phyloP scores from a whole-genome alignment of 2,888 invertebrate genomes.

The Drosophila tanythrix region DNA sequence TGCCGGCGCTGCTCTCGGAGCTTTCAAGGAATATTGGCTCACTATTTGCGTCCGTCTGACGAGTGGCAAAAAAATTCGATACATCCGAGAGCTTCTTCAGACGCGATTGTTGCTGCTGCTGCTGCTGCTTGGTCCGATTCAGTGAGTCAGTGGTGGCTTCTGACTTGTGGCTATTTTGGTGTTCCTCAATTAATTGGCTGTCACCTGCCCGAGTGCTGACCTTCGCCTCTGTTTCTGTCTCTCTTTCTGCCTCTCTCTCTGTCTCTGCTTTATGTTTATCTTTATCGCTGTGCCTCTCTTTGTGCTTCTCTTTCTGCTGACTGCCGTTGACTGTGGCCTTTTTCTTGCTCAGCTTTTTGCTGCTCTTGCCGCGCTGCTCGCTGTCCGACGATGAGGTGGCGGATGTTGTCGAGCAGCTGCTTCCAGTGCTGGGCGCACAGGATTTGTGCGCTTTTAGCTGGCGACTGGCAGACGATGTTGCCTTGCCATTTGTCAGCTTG shows the following conservation, averaged over 20 bases:
- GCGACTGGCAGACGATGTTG: conserved; percentile 76
- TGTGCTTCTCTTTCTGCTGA: conserved; percentile 38
- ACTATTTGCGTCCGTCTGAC: conserved; percentile 86
- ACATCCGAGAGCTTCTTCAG: conserved; percentile 91
- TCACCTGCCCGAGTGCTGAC: conserved; percentile 45
- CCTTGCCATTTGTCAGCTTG: conserved; percentile 21
- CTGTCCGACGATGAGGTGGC: conserved; percentile 74
- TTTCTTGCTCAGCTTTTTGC: conserved; percentile 76
- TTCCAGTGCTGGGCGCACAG: conserved; percentile 72
- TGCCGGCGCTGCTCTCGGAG: conserved; percentile 85
- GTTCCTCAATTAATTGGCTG: conserved; percentile 42
- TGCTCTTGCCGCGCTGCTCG: conserved; percentile 69
- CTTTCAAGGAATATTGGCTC: conserved; percentile 86
- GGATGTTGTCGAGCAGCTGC: conserved; percentile 71
- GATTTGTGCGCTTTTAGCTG: conserved; percentile 64
- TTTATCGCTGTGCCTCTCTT: conserved; percentile 9
- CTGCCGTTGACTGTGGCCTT: conserved; percentile 54
- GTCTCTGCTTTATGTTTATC: neutral
- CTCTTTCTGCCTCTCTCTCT: neutral
- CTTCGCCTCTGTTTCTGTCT: conserved; percentile 28
- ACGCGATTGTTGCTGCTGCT: conserved; percentile 83
- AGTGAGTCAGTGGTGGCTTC: conserved; percentile 43
- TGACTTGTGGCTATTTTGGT: conserved; percentile 71
- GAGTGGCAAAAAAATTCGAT: conserved; percentile 89
- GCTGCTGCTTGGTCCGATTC: conserved; percentile 32